Conservation (phyloP, 2,888 invertebrate species). For the Pogonocherus hispidulus region DNA sequence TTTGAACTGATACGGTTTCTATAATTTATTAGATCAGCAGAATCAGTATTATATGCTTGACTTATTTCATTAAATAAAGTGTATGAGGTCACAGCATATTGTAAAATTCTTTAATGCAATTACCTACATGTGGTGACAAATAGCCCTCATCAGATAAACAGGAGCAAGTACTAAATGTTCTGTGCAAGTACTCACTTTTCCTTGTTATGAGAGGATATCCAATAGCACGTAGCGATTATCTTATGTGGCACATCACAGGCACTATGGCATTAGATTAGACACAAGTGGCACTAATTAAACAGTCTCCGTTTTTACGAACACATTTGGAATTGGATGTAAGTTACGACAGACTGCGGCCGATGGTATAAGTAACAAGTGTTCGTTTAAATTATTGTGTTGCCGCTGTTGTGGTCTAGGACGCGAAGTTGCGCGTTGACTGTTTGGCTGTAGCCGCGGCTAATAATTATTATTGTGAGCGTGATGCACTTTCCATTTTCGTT, state of each 20-base stretch:
- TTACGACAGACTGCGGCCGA: constrained; percentile 8
- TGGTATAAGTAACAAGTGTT: constrained; percentile 24
- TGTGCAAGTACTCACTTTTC: constrained; percentile 28
- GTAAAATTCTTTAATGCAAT: constrained; percentile 16
- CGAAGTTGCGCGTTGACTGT: constrained; percentile 22
- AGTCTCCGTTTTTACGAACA: constrained; percentile 15
- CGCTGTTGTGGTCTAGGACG: constrained; percentile 15
- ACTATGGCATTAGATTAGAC: constrained; percentile 10
- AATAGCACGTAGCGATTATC: background rate
- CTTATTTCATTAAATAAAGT: background rate
- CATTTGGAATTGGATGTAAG: constrained; percentile 10
- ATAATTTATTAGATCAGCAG: constrained; percentile 22
- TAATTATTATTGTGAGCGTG: constrained; percentile 25
- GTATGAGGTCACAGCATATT: constrained; percentile 17
- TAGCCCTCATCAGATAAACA: background rate
- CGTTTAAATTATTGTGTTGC: constrained; percentile 12
- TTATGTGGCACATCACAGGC: background rate
- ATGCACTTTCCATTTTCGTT: constrained; percentile 30
- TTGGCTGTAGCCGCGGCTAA: constrained; percentile 11
- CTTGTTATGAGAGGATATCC: background rate
- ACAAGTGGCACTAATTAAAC: constrained; percentile 18
- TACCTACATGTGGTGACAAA: constrained; percentile 13
- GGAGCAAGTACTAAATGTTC: too few relatives aligned
- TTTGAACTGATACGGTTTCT: constrained; percentile 16
- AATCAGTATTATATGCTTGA: background rate